phyloP scores from a whole-genome alignment of 2,797 vertebrate species.

The Myiotriccus ornatus region DNA sequence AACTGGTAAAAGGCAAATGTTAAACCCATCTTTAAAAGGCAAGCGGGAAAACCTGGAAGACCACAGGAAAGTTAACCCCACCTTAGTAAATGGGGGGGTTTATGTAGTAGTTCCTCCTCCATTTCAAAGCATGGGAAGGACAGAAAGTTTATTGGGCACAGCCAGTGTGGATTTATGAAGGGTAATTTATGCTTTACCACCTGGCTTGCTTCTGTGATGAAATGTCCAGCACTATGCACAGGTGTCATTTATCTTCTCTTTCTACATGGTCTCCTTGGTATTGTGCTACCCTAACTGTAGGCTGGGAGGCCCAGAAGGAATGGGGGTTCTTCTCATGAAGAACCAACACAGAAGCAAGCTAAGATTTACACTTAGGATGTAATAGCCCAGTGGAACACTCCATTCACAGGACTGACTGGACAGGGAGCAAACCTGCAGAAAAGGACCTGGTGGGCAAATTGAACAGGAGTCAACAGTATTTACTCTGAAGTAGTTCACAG shows the following conservation, averaged over 20 bases:
- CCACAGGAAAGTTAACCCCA: neutral
- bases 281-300: neutral
- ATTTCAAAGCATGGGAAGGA: neutral
- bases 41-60: neutral
- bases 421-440: neutral
- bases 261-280: neutral
- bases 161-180: neutral
- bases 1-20: neutral
- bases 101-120: neutral
- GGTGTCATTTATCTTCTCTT: neutral
- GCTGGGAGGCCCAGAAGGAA: neutral
- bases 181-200: neutral
- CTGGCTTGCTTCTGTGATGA: neutral
- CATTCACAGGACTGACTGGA: too few relatives aligned
- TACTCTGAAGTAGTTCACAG: neutral
- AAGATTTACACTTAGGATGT: neutral
- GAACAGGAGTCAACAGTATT: neutral
- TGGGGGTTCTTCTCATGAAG: neutral
- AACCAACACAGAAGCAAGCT: neutral
- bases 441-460: neutral
- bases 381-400: neutral
- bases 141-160: neutral
- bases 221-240: neutral
- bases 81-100: rapidly evolving
- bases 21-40: neutral